Evolutionary conservation across 2,797 vertebrate genomes (phyloP).

Genomic region (Sebastolobus altivelis): DNA sequence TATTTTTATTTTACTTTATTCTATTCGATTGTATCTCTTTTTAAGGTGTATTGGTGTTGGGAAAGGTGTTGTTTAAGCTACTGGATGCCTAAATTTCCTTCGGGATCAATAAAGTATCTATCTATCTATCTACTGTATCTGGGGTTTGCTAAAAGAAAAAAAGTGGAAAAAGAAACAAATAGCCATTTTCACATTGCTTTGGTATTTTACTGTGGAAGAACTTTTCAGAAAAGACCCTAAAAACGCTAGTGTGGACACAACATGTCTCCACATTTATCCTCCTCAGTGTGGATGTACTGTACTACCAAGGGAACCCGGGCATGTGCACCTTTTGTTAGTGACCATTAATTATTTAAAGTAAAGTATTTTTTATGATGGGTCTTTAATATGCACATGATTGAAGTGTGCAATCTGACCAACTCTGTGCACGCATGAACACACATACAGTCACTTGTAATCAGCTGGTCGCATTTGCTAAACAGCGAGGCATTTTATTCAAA

Average conservation of each 20-base stretch:
- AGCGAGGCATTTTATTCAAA: slow-evolving; percentile 18
- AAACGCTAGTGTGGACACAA: background rate
- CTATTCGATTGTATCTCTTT: too few species aligned
- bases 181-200: background rate
- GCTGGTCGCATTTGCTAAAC: slow-evolving; percentile 21
- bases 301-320: background rate
- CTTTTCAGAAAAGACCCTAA: background rate
- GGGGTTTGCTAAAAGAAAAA: background rate
- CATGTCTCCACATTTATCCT: background rate
- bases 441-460: slow-evolving; percentile 13
- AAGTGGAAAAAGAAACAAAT: background rate
- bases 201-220: background rate
- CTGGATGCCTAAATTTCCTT: too few species aligned
- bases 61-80: too few species aligned
- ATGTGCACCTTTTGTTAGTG: background rate
- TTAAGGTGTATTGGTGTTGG: too few species aligned
- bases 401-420: background rate
- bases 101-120: too few species aligned
- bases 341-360: background rate
- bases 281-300: background rate
- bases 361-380: background rate
- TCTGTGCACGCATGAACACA: slow-evolving; percentile 1
- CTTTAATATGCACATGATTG: slow-evolving; percentile 2
- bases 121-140: background rate
- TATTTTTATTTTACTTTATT: too few species aligned